phyloP scores from a whole-genome alignment of 2,797 vertebrate genomes.

The Semotilus atromaculatus region DNA sequence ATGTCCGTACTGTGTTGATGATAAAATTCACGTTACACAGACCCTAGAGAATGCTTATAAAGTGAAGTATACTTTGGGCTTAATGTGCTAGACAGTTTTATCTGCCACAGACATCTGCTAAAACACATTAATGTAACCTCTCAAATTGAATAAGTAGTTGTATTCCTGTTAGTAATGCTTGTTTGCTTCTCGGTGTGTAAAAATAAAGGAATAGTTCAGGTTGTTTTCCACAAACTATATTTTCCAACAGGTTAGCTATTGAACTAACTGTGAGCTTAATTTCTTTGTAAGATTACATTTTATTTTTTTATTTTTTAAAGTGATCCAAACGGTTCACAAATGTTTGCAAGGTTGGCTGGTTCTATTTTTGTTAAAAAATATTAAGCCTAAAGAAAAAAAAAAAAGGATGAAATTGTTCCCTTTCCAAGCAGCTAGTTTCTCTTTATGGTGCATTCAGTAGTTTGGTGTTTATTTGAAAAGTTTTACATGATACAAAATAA shows the following conservation, averaged over 20 bases:
- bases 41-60: background rate
- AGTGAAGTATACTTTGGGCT: background rate
- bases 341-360: background rate
- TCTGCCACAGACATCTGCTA: background rate
- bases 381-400: background rate
- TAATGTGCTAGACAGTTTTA: background rate
- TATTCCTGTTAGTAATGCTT: background rate
- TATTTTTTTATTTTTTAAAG: too few species aligned
- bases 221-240: slow-evolving; percentile 10
- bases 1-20: background rate
- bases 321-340: background rate
- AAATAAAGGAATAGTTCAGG: background rate
- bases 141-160: background rate
- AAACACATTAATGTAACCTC: background rate
- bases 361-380: background rate
- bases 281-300: background rate
- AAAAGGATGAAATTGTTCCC: too few species aligned
- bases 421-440: background rate
- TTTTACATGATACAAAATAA: too few species aligned
- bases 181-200: background rate
- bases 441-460: background rate
- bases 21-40: background rate
- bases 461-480: too few species aligned
- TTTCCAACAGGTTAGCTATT: background rate
- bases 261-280: background rate